These are phyloP conservation scores for Nipponia nippon DNA, from an alignment of 2,113 vertebrate species.

Conservation along the genomic window DNA sequence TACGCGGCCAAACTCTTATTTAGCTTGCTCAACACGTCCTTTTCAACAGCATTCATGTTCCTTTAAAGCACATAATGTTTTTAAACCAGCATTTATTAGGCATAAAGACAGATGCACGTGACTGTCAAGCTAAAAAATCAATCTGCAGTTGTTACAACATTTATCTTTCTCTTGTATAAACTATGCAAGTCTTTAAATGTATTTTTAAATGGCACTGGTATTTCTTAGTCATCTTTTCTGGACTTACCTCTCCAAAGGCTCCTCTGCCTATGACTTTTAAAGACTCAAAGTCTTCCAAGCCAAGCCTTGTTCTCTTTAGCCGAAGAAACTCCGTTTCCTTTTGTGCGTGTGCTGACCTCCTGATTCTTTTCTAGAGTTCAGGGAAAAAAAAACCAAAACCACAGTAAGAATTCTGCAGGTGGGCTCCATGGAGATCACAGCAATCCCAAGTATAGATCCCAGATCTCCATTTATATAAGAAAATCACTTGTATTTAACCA, in stretches of 20 bases:
- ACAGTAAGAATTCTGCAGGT: not conserved
- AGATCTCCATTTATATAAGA: not conserved
- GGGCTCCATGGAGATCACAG: not conserved
- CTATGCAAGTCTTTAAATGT: not conserved
- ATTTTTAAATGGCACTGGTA: too few relatives aligned
- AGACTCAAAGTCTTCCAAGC: conserved; percentile 85
- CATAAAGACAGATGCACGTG: rapidly evolving
- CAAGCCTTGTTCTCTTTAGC: conserved; percentile 83
- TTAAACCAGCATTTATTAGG: not conserved
- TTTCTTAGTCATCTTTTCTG: not conserved
- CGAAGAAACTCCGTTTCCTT: conserved; percentile 86
- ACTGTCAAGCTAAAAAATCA: not conserved
- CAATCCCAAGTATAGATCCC: not conserved
- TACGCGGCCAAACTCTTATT: not conserved
- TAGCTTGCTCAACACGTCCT: not conserved
- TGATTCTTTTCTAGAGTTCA: conserved; percentile 74
- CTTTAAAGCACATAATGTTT: not conserved
- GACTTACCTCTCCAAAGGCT: conserved; percentile 84
- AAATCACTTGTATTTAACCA: not conserved
- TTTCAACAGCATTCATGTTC: not conserved
- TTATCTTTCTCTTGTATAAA: not conserved
- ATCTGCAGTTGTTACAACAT: not conserved
- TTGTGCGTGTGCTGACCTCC: conserved; percentile 81
- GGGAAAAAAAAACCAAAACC: not conserved
- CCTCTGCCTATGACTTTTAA: conserved; percentile 86